phyloP scores from a whole-genome alignment of 1,140 invertebrate genomes.

The Brachionus plicatilis region DNA sequence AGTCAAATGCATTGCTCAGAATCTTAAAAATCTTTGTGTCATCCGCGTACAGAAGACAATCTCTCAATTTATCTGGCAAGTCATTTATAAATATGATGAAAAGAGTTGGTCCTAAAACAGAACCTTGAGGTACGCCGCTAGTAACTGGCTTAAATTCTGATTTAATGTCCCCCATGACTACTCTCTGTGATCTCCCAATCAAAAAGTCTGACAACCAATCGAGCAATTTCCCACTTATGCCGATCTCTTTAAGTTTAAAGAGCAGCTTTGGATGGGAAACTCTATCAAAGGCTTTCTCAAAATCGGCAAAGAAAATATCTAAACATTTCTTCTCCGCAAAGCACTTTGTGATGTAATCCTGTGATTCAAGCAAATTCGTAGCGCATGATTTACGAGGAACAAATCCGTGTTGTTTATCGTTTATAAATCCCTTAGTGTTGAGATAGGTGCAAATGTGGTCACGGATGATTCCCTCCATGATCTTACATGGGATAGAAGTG shows the following conservation, averaged over 20 bases:
- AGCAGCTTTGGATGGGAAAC: neutral
- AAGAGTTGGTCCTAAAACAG: neutral
- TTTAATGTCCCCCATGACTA: neutral
- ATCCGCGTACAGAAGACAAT: too few species aligned
- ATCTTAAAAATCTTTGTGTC: too few species aligned
- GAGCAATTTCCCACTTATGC: neutral
- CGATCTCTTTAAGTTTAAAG: neutral
- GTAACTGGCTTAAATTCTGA: neutral
- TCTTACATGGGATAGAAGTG: neutral
- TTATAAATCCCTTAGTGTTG: neutral
- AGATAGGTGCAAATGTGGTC: neutral
- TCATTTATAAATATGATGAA: too few species aligned
- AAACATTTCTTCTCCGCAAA: neutral
- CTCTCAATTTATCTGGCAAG: too few species aligned
- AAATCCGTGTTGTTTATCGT: neutral
- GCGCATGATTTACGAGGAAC: too few species aligned
- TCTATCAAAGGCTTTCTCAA: neutral
- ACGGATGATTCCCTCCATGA: neutral
- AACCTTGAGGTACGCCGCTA: neutral
- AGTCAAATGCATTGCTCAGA: too few species aligned
- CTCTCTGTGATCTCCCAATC: neutral
- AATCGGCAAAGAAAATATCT: neutral
- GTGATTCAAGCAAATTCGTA: too few species aligned
- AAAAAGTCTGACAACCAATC: neutral
- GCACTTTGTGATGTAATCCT: neutral